phyloP scores from a whole-genome alignment of 2,888 invertebrate genomes.

The Melanotus villosus region DNA sequence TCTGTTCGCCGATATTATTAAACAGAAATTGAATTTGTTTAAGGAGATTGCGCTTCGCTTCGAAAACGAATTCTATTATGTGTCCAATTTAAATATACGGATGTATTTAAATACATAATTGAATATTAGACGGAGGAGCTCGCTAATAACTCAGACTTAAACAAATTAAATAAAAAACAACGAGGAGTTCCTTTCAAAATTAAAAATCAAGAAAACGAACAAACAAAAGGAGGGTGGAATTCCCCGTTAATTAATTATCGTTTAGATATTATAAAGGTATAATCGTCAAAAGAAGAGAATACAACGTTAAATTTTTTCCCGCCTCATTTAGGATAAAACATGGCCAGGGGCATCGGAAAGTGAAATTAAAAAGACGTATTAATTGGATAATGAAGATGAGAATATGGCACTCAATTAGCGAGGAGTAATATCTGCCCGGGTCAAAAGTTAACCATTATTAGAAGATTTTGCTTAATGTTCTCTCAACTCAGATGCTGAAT shows the following conservation, averaged over 20 bases:
- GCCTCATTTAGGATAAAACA: slow-evolving; percentile 34
- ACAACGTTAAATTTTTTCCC: slow-evolving; percentile 1
- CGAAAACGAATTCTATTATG: slow-evolving; percentile 34
- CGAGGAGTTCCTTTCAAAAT: neutral
- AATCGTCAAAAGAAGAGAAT: slow-evolving; percentile 1
- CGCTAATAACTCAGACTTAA: neutral
- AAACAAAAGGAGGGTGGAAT: neutral
- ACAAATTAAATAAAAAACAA: neutral
- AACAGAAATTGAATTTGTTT: slow-evolving; percentile 53
- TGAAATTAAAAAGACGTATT: slow-evolving; percentile 54
- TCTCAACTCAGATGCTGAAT: slow-evolving; percentile 50
- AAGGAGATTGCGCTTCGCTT: slow-evolving; percentile 38
- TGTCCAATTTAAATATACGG: slow-evolving; percentile 35
- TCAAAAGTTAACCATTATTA: slow-evolving; percentile 53
- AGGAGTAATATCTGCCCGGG: slow-evolving; percentile 55
- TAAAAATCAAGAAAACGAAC: neutral
- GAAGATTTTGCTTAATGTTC: slow-evolving; percentile 48
- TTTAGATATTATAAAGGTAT: neutral
- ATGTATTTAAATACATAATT: slow-evolving; percentile 20
- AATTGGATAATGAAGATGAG: slow-evolving; percentile 59
- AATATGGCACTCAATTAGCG: slow-evolving; percentile 58
- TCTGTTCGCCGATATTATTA: slow-evolving; percentile 50
- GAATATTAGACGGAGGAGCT: slow-evolving; percentile 1
- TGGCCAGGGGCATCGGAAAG: slow-evolving; percentile 27
- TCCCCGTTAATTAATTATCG: slow-evolving; percentile 10